Evolutionary conservation across 2,797 vertebrate species (phyloP).

Genomic region (Phataginus tricuspis): DNA sequence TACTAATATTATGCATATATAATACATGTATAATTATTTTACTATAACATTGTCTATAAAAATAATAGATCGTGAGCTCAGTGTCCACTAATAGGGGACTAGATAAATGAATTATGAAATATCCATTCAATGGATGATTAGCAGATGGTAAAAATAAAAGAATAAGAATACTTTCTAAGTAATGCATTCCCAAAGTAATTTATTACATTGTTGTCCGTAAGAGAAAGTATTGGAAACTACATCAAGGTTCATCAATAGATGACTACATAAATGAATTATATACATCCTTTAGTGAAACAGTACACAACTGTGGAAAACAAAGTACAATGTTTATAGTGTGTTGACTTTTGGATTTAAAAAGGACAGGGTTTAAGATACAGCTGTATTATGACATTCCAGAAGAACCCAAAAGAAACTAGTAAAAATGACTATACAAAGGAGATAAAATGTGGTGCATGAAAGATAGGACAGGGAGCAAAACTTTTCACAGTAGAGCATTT

Average conservation of each 20-base stretch:
- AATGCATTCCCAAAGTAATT: neutral
- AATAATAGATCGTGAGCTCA: neutral
- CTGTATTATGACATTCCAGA: neutral
- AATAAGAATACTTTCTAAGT: neutral
- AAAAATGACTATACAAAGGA: neutral
- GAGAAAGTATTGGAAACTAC: neutral
- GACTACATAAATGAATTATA: neutral
- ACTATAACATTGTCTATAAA: neutral
- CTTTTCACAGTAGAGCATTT: neutral
- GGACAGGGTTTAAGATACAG: neutral
- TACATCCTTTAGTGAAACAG: neutral
- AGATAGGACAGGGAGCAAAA: neutral
- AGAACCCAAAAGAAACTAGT: neutral
- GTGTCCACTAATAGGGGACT: neutral
- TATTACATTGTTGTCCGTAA: neutral
- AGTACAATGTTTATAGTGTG: neutral
- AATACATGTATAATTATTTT: neutral
- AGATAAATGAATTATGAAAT: neutral
- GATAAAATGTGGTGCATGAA: neutral
- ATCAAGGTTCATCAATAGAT: neutral
- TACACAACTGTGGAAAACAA: neutral
- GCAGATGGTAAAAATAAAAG: neutral
- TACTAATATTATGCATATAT: neutral
- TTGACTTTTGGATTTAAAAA: constrained; percentile 1
- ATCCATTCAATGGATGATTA: neutral